These are phyloP conservation scores for Naja naja DNA, from an alignment of 2,113 vertebrate genomes.

Conservation along the genomic window DNA sequence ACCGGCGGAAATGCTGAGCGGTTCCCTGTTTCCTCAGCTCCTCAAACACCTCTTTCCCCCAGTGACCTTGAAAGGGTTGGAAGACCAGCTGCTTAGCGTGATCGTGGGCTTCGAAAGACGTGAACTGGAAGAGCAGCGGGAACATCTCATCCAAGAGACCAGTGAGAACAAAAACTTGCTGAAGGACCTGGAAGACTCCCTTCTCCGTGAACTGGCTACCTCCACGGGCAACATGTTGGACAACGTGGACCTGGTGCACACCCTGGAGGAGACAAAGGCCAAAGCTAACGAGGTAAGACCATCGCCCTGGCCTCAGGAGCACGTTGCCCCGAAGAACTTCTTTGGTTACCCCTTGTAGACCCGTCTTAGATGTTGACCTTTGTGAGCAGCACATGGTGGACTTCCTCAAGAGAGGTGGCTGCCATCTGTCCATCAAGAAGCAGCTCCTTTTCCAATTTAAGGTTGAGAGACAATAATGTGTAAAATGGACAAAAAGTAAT, in stretches of 20 bases:
- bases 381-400: background rate
- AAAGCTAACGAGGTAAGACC: slow-evolving; percentile 85
- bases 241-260: slow-evolving; percentile 87
- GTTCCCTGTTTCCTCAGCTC: background rate
- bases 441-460: too few relatives aligned
- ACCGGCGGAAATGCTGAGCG: background rate
- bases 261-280: slow-evolving; percentile 89
- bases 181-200: slow-evolving; percentile 88
- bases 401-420: background rate
- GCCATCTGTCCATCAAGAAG: background rate
- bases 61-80: slow-evolving; percentile 93
- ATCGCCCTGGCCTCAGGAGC: background rate
- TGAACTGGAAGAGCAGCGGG: slow-evolving; percentile 88
- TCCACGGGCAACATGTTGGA: slow-evolving; percentile 97
- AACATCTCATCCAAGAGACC: slow-evolving; percentile 89
- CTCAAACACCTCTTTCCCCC: background rate
- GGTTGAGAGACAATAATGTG: too few relatives aligned
- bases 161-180: slow-evolving; percentile 91
- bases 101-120: slow-evolving; percentile 87
- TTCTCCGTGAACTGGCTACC: slow-evolving; percentile 87
- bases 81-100: slow-evolving; percentile 94
- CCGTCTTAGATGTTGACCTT: background rate
- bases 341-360: background rate
- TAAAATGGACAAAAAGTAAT: too few relatives aligned
- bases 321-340: fast-evolving